These are phyloP conservation scores for Simalia tracyae DNA, from an alignment of 2,797 vertebrate species.

Conservation along the genomic window DNA sequence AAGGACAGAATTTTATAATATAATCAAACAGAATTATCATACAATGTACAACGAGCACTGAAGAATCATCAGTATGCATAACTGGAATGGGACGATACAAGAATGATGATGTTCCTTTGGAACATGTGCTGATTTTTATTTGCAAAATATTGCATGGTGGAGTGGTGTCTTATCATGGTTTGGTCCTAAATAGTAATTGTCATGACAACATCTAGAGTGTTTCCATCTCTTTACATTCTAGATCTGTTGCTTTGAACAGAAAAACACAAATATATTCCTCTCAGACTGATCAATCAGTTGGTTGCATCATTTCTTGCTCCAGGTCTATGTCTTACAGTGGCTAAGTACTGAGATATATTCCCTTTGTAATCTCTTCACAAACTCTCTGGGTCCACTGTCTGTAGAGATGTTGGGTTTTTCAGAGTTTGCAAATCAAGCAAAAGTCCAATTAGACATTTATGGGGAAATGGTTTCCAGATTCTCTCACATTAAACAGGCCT, in stretches of 20 bases:
- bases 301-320: constrained; percentile 40
- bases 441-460: constrained; percentile 22
- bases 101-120: not conserved
- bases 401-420: not conserved
- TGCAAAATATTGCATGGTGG: not conserved
- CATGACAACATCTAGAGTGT: not conserved
- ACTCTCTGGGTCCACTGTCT: constrained; percentile 32
- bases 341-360: constrained; percentile 37
- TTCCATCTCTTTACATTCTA: not conserved
- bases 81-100: not conserved
- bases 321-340: constrained; percentile 25
- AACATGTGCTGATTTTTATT: not conserved
- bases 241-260: constrained; percentile 4
- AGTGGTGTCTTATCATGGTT: not conserved
- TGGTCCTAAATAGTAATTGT: not conserved
- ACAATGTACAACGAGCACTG: not conserved
- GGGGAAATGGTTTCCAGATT: constrained; percentile 30
- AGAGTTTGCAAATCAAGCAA: constrained; percentile 34
- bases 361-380: constrained; percentile 50
- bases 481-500: constrained; percentile 17
- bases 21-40: not conserved
- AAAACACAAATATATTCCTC: not conserved
- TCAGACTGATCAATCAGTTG: not conserved
- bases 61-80: not conserved
- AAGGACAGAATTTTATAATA: not conserved